Evolutionary conservation across 2,797 vertebrate species (phyloP).

Genomic region (Falco biarmicus): DNA sequence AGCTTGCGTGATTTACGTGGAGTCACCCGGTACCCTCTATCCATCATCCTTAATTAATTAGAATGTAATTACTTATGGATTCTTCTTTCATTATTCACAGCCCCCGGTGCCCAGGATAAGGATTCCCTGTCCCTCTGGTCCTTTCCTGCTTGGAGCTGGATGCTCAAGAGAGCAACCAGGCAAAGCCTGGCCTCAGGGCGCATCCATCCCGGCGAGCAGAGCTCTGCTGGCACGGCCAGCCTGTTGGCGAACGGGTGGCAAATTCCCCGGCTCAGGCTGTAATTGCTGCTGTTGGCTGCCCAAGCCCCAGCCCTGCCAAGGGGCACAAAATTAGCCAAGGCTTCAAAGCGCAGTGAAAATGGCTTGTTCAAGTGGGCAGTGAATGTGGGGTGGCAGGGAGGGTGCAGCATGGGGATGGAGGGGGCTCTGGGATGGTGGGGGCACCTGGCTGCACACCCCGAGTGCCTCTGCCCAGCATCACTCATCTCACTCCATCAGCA

Average conservation of each 20-base stretch:
- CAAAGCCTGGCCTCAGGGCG: rapidly evolving
- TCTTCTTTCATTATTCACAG: constrained; percentile 55
- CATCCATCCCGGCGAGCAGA: rapidly evolving
- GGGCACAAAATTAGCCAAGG: constrained; percentile 31
- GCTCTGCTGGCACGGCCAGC: rapidly evolving
- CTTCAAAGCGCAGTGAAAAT: not conserved
- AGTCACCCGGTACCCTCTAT: constrained; percentile 43
- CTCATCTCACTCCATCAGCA: rapidly evolving
- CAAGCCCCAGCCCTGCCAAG: not conserved
- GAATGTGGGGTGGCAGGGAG: not conserved
- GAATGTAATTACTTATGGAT: constrained; percentile 76
- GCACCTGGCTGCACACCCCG: rapidly evolving
- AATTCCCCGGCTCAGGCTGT: not conserved
- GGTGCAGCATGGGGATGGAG: not conserved
- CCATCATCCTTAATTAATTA: constrained; percentile 78
- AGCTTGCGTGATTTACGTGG: not conserved
- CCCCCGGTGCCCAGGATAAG: not conserved
- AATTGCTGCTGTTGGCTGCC: not conserved
- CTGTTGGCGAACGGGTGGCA: not conserved
- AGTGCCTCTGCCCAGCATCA: rapidly evolving
- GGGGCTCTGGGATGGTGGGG: rapidly evolving
- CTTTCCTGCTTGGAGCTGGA: not conserved
- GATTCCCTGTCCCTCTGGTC: not conserved
- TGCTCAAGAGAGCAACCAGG: not conserved
- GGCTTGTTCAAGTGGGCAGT: not conserved